Percentiles rank a stretch among this genome's conserved stretches.
These are phyloP conservation scores for Megalurothrips usitatus DNA, from an alignment of 2,888 invertebrate genomes.

Conservation along the genomic window DNA sequence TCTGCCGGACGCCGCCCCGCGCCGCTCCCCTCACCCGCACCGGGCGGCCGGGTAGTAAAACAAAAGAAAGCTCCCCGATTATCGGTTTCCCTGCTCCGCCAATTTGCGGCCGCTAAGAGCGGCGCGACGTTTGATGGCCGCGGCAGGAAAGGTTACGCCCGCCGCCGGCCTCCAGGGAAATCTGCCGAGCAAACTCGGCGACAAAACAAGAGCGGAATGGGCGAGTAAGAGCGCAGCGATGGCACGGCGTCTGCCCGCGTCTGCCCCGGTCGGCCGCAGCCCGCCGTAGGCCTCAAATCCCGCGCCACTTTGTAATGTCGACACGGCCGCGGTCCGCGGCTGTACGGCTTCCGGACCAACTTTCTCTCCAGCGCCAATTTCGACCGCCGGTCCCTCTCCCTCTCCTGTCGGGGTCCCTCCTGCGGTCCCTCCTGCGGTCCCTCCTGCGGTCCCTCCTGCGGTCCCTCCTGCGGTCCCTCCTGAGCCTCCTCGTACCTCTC, in stretches of 20 bases:
- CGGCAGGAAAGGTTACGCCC: neutral
- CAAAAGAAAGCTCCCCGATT: too few species aligned
- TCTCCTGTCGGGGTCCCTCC: neutral
- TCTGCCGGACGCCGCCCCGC: too few species aligned
- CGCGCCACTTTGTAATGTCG: neutral
- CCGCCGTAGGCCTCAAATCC: neutral
- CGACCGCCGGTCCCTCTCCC: neutral
- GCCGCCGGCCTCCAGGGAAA: neutral
- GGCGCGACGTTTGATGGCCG: slow-evolving; percentile 10
- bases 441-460: neutral
- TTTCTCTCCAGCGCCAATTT: neutral
- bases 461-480: neutral
- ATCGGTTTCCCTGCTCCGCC: neutral
- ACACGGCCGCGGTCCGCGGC: neutral
- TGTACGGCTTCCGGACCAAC: neutral
- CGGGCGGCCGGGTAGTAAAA: neutral
- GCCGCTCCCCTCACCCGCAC: too few species aligned
- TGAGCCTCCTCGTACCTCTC: neutral
- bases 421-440: neutral
- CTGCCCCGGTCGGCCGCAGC: neutral
- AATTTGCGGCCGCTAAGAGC: slow-evolving; percentile 9
- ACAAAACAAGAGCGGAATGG: neutral
- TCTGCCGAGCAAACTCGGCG: neutral
- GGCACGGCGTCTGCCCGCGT: neutral
- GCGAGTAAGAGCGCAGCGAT: neutral